A percentile compares a stretch with the other conserved stretches of the same genome.
phyloP scores from a whole-genome alignment of 2,797 vertebrate genomes.

The Pseudotriccus pelzelni region DNA sequence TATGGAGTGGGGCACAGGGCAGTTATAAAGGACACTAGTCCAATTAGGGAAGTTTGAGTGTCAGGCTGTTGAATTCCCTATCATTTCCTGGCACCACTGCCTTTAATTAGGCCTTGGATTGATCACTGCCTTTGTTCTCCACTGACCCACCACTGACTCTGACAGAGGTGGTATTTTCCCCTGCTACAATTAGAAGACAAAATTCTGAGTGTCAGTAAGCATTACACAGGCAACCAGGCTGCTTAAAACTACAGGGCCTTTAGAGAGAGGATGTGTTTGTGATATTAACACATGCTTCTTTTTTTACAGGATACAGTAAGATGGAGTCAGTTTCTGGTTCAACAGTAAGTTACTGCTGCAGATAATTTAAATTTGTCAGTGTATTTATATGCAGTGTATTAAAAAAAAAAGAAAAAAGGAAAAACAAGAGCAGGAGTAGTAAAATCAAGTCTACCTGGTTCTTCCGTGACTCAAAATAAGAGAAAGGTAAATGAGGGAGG shows the following conservation, averaged over 20 bases:
- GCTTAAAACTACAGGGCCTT: neutral
- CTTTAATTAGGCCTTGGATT: constrained; percentile 59
- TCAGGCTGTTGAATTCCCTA: neutral
- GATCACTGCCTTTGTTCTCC: constrained; percentile 48
- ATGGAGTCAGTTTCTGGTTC: neutral
- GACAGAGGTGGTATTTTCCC: neutral
- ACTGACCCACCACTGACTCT: constrained; percentile 16
- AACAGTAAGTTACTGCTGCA: neutral
- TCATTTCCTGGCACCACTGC: constrained; percentile 54
- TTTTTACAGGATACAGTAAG: neutral
- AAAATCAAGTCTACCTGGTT: neutral
- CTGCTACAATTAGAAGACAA: constrained; percentile 11
- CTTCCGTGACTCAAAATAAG: neutral
- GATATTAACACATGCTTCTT: neutral
- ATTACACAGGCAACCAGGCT: constrained; percentile 26
- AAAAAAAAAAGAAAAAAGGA: neutral
- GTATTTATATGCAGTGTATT: neutral
- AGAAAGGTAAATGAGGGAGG: neutral
- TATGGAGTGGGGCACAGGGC: neutral
- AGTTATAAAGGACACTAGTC: neutral
- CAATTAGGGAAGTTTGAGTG: constrained; percentile 29
- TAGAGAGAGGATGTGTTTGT: neutral
- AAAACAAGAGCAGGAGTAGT: neutral
- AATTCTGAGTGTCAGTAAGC: constrained; percentile 49
- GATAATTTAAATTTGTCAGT: neutral